Conservation (phyloP, 2,113 vertebrate species). For the Panthera uncia region DNA sequence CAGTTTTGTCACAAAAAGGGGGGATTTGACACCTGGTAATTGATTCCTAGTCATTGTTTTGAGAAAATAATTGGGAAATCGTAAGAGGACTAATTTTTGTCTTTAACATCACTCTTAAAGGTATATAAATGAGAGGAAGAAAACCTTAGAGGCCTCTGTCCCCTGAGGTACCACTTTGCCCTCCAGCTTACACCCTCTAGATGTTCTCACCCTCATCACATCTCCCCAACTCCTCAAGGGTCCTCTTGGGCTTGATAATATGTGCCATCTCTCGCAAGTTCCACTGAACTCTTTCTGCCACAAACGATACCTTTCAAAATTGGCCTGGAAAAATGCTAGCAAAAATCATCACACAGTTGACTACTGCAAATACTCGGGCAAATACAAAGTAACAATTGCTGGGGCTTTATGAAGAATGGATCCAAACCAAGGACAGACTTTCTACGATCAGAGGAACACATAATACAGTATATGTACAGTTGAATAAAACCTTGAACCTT, state of each 20-base stretch:
- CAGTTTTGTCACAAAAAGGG: not conserved
- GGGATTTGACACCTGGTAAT: not conserved
- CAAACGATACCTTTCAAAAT: not conserved
- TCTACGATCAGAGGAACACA: not conserved
- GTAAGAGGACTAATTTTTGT: not conserved
- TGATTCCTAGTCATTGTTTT: not conserved
- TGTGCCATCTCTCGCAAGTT: not conserved
- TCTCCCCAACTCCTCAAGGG: not conserved
- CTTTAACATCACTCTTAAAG: not conserved
- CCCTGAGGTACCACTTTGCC: not conserved
- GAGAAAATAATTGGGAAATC: slow-evolving; percentile 17
- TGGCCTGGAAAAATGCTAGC: not conserved
- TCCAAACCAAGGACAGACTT: slow-evolving; percentile 10
- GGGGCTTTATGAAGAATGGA: not conserved
- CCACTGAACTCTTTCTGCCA: not conserved
- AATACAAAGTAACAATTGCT: not conserved
- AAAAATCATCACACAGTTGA: not conserved
- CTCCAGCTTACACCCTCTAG: not conserved
- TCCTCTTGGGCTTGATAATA: not conserved
- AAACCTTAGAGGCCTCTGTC: not conserved
- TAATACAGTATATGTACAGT: not conserved
- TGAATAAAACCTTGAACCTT: slow-evolving; percentile 17
- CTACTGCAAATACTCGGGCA: not conserved
- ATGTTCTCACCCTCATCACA: too few relatives aligned
- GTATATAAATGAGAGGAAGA: not conserved